These are phyloP conservation scores for Poeciliopsis retropinna DNA, from an alignment of 2,113 vertebrate genomes.

Conservation along the genomic window DNA sequence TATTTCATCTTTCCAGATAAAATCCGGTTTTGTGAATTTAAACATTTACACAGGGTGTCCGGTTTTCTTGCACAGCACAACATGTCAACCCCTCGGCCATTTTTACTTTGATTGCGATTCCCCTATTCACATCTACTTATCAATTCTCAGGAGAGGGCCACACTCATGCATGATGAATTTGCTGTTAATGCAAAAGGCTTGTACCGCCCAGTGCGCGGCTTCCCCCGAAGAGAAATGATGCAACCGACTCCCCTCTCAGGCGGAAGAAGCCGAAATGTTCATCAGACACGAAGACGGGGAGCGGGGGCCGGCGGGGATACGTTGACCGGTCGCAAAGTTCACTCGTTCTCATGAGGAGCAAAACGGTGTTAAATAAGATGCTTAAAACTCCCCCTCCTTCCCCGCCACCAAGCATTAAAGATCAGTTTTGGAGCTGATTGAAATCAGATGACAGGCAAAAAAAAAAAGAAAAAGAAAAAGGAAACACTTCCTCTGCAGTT, in stretches of 20 bases:
- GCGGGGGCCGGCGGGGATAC: constrained; percentile 3
- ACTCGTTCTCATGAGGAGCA: constrained; percentile 1
- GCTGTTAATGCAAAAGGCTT: constrained; percentile 80
- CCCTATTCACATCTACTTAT: constrained; percentile 68
- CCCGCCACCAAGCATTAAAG: neutral
- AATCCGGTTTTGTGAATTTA: constrained; percentile 14
- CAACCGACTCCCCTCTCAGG: constrained; percentile 74
- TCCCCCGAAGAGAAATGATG: constrained; percentile 69
- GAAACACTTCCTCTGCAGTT: constrained; percentile 63
- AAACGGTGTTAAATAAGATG: neutral
- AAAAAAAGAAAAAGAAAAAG: neutral
- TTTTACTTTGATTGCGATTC: constrained; percentile 46
- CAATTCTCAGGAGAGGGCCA: constrained; percentile 64
- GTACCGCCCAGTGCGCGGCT: constrained; percentile 67
- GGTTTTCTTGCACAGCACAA: constrained; percentile 27
- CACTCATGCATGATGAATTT: constrained; percentile 75
- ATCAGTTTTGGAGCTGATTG: constrained; percentile 13
- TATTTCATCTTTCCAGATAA: neutral
- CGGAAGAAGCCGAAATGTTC: constrained; percentile 71
- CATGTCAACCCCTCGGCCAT: constrained; percentile 3
- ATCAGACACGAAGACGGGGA: constrained; percentile 62
- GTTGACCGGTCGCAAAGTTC: constrained; percentile 23
- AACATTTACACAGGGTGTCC: constrained; percentile 29
- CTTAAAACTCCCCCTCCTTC: neutral
- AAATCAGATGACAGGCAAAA: constrained; percentile 26